Base-by-base conservation (phyloP, 2,888 invertebrate species). In the Tenthredo scrophulariae region DNA sequence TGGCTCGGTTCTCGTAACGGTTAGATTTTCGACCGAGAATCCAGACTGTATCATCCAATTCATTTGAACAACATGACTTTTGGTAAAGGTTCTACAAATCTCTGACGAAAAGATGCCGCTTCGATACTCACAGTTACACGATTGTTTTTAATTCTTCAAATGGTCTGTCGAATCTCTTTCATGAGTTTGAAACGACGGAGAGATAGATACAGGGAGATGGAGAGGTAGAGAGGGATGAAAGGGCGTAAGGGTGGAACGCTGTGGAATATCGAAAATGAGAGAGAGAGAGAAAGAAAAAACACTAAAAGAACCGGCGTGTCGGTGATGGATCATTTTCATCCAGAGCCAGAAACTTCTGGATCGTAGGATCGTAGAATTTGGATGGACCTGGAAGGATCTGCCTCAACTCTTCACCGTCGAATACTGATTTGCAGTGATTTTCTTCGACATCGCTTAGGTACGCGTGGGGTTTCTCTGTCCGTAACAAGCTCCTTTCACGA, bases 271-370 rank as follows among this genome's bases (percentile, higher is more conserved):
- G 72, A 74, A 37, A 58, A 40, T 43, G 22, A 37, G 80, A 62
- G 18, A 80, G 40, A 40, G 37, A 62, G 62, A 6, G 13, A 77
- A n/a, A 33, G 7, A 77, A 33, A 33, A 15, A 77, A 18, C 26
- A 29, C 26, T 54, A 40, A 77, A 54, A 77, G 77, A 74, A 77
- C 50, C 77, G 9, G 77, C 77, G 77, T 77, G 77, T 77, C 54
- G 77, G 77, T 80, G 80, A 80, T 80, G 80, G 80, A 80, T 80
- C 58, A 80, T 80, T 80, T 62, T 80, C 80, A 80, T 80, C 80
- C 62, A 22, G 22, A 80, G 58, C 80, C 40, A 62, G n/a, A 62
- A 80, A 80, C 62, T 80, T 80, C 37, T 37, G 40, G 40, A 62
- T 80, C 80, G 62, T 22, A 62, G 62, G 37, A 77, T 50, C 77